phyloP scores from a whole-genome alignment of 2,797 vertebrate species.

The Sebastiscus albofasciatus region DNA sequence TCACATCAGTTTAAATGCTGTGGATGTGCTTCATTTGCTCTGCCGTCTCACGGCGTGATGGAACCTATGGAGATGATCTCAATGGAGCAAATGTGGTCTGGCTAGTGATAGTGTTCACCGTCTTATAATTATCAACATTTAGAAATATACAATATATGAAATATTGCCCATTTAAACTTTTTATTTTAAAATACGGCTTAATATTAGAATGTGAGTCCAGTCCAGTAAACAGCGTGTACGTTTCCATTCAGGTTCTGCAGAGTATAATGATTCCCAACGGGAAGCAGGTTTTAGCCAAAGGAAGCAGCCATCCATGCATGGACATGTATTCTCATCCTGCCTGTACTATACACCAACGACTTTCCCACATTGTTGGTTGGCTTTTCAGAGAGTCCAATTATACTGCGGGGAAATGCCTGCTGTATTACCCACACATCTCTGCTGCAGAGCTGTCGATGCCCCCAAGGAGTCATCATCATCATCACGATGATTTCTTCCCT shows the following conservation, averaged over 20 bases:
- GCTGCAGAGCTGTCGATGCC: constrained; percentile 44
- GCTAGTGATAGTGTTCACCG: background rate
- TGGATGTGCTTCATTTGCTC: constrained; percentile 37
- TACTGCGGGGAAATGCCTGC: constrained; percentile 66
- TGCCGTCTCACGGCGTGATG: background rate
- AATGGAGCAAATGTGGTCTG: background rate
- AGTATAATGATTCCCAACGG: constrained; percentile 45
- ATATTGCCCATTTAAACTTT: background rate
- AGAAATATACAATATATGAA: background rate
- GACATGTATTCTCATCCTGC: constrained; percentile 54
- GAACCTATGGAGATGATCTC: constrained; percentile 4
- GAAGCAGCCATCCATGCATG: constrained; percentile 60
- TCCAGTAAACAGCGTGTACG: background rate
- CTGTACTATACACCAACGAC: constrained; percentile 42
- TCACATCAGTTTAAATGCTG: constrained; percentile 29
- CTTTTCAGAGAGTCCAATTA: constrained; percentile 40
- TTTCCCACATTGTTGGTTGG: constrained; percentile 58
- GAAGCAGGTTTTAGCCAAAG: constrained; percentile 52
- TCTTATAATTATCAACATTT: background rate
- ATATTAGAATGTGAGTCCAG: background rate
- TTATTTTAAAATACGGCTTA: background rate
- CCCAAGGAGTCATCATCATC: constrained; percentile 61
- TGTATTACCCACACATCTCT: constrained; percentile 55
- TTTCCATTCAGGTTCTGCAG: constrained; percentile 23
- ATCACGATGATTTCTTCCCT: constrained; percentile 58